Base-by-base conservation (phyloP, 2,797 vertebrate species). In the Steatocranus sp. region DNA sequence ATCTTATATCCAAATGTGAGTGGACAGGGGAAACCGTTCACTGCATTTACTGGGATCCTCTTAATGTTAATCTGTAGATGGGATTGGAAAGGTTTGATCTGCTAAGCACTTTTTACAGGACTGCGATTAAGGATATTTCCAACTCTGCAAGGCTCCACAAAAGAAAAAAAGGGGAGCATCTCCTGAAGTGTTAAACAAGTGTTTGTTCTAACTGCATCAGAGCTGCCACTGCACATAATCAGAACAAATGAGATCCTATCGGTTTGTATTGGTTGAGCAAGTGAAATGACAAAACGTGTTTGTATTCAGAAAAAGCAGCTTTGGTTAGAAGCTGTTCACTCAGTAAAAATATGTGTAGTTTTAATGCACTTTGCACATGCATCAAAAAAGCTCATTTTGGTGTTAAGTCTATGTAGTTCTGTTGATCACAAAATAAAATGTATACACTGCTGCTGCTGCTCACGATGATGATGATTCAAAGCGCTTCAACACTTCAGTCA, bases 11-110 rank as follows among this genome's bases (percentile, higher is more conserved):
- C 76, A 74, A 79, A 78, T 80, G 78, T n/a, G 80, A 86, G 23
- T 75, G 20, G 49, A 77, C 51, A 9, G 68, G 10, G 49, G 56
- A 86, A 66, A 83, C 76, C 17, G 36, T 83, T 82, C n/a, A 76
- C 61, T 48, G 66, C 20, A 41, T 83, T 82, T n/a, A 73, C 63
- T 51, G 75, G 79, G 83, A 93, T 90, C 92, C 86, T 92, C 92
- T 93, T 91, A 85, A 83, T 86, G 87, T 83, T 94, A 91, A 93
- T 81, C 90, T 86, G 79, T 77, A 85, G 88, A 91, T 91, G 51
- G 92, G 89, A 94, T 92, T 94, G 87, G 83, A 84, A 85, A 78
- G 87, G 80, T 92, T 92, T 91, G 90, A 92, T 83, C 83, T 82
- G 92, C 79, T 93, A 83, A 85, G 66, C 84, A 80, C 83, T 75